These are phyloP conservation scores for Chirona hameri DNA, from an alignment of 2,888 invertebrate species.

Conservation along the genomic window DNA sequence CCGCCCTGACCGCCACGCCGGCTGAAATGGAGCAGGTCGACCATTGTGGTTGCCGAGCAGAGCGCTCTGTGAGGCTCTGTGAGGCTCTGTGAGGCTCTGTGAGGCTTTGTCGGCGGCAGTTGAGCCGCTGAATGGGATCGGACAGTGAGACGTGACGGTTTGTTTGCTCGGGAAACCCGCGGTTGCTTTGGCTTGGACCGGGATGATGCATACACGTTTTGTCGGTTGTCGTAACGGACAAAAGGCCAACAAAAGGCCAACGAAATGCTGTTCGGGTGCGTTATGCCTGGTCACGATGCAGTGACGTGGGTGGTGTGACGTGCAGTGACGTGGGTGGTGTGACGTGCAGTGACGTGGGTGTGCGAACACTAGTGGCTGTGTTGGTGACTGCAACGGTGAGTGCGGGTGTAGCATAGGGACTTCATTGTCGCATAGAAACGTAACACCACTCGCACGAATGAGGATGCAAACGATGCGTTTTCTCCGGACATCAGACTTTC, in stretches of 20 bases:
- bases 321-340: too few relatives aligned
- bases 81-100: not conserved
- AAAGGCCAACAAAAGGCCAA: too few relatives aligned
- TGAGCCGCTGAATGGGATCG: not conserved
- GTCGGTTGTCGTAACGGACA: too few relatives aligned
- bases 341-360: too few relatives aligned
- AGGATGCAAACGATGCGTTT: not conserved
- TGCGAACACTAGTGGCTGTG: not conserved
- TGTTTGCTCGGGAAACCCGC: not conserved
- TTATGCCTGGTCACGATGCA: too few relatives aligned
- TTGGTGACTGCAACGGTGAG: not conserved
- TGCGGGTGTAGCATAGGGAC: not conserved
- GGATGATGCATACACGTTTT: too few relatives aligned
- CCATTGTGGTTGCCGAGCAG: too few relatives aligned
- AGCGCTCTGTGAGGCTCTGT: not conserved
- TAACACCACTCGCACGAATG: not conserved
- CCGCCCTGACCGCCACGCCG: too few relatives aligned
- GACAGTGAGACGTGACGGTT: not conserved
- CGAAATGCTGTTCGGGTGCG: too few relatives aligned
- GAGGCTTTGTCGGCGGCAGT: not conserved
- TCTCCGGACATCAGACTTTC: not conserved
- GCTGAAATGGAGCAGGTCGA: too few relatives aligned
- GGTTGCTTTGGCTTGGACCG: not conserved
- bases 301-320: too few relatives aligned
- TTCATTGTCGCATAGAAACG: not conserved